These are phyloP conservation scores for Dyspetes luteomarginatus DNA, from an alignment of 2,888 invertebrate genomes.

Conservation along the genomic window DNA sequence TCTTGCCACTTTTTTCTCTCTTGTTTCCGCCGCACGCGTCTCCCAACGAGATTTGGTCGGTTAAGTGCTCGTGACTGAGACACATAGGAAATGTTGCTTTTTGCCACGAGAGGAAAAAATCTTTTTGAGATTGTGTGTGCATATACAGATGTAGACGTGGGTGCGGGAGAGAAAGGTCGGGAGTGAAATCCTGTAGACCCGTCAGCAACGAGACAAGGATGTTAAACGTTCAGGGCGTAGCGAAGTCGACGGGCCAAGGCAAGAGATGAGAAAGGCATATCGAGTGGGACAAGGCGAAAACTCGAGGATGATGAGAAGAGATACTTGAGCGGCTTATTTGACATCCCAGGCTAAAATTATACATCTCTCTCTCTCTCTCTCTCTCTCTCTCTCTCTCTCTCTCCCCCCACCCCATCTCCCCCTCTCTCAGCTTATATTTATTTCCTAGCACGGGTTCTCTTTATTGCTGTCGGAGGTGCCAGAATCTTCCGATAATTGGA, in stretches of 20 bases:
- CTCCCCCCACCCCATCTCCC: neutral
- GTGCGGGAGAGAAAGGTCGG: neutral
- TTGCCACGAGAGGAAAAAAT: neutral
- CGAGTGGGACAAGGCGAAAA: slow-evolving; percentile 40
- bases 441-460: neutral
- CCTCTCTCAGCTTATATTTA: neutral
- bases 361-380: neutral
- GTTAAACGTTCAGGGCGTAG: slow-evolving; percentile 68
- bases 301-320: slow-evolving; percentile 32
- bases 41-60: slow-evolving; percentile 11
- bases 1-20: neutral
- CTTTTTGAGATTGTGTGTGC: slow-evolving; percentile 1
- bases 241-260: slow-evolving; percentile 64
- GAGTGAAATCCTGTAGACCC: neutral
- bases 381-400: neutral
- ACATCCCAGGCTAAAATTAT: slow-evolving; percentile 4
- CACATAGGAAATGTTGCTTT: slow-evolving; percentile 19
- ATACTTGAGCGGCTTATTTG: slow-evolving; percentile 22
- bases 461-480: neutral
- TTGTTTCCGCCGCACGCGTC: neutral
- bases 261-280: slow-evolving; percentile 28
- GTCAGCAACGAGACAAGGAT: slow-evolving; percentile 42
- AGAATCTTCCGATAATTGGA: slow-evolving; percentile 65
- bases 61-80: slow-evolving; percentile 23
- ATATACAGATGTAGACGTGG: no score